Percentiles rank a stretch among this genome's conserved stretches.
phyloP scores from a whole-genome alignment of 2,888 invertebrate species.

The Hirtodrosophila trivittata region DNA sequence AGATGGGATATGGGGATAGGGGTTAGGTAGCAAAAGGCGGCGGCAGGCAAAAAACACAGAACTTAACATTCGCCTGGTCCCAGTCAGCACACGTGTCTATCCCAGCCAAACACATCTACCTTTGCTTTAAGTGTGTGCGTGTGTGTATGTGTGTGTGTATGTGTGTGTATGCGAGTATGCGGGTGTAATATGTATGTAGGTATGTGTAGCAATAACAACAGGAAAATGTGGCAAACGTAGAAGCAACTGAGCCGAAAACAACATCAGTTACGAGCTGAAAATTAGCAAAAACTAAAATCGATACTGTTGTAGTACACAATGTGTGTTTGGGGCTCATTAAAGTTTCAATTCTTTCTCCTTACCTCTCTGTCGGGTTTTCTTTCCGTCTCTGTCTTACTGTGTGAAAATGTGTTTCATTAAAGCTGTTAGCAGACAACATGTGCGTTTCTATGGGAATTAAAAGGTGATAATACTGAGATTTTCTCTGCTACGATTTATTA shows the following conservation, averaged over 20 bases:
- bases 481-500: slow-evolving; percentile 6
- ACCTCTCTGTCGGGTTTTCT: no score
- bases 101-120: slow-evolving; percentile 23
- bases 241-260: slow-evolving; percentile 29
- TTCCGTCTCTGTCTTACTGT: not conserved
- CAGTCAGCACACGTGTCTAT: slow-evolving; percentile 34
- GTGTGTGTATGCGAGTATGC: slow-evolving; percentile 7
- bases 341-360: slow-evolving; percentile 43
- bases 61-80: slow-evolving; percentile 42
- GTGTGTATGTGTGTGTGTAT: slow-evolving; percentile 1
- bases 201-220: slow-evolving; percentile 47
- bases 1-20: not conserved
- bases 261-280: slow-evolving; percentile 64
- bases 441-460: slow-evolving; percentile 4
- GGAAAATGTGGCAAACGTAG: slow-evolving; percentile 49
- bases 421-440: slow-evolving; percentile 22
- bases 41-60: slow-evolving; percentile 33
- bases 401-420: slow-evolving; percentile 48
- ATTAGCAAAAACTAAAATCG: slow-evolving; percentile 70
- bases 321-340: slow-evolving; percentile 55
- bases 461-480: slow-evolving; percentile 31
- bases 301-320: slow-evolving; percentile 43
- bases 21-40: slow-evolving; percentile 14
- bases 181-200: not conserved
- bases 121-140: slow-evolving; percentile 29